Conservation (phyloP, 2,113 vertebrate species). For the Phrynosoma platyrhinos region DNA sequence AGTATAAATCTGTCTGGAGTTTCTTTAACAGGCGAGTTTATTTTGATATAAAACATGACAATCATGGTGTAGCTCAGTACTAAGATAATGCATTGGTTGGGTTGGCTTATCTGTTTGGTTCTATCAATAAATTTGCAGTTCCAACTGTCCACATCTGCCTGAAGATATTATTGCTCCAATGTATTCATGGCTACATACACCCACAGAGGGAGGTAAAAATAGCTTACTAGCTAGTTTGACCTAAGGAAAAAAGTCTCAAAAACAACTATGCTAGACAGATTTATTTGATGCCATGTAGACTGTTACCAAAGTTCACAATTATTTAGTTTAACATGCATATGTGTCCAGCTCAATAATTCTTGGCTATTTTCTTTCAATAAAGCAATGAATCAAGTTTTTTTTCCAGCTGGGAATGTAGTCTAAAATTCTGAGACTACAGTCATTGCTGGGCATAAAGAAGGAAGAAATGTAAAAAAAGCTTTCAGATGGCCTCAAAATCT, state of each 20-base stretch:
- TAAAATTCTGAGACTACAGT: not conserved
- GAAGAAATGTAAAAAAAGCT: not conserved
- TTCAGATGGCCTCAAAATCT: not conserved
- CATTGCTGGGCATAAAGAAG: not conserved
- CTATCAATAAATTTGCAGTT: not conserved
- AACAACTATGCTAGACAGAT: not conserved
- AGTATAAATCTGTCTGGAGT: not conserved
- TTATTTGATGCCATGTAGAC: not conserved
- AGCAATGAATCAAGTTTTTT: not conserved
- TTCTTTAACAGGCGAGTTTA: not conserved
- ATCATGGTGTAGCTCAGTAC: no score
- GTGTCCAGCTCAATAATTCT: not conserved
- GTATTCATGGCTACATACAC: not conserved
- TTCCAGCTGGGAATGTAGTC: not conserved
- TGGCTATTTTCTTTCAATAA: not conserved
- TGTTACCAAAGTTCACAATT: not conserved
- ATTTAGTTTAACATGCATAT: not conserved
- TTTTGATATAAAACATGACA: not conserved
- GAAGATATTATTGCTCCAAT: not conserved
- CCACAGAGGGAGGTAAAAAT: not conserved
- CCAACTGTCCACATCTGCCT: not conserved
- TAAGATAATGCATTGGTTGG: no score
- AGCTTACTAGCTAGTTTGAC: not conserved
- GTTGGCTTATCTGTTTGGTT: not conserved
- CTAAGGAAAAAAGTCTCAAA: not conserved